Evolutionary conservation across 2,888 invertebrate species (phyloP).

Genomic region (Drosophila peninsularis): DNA sequence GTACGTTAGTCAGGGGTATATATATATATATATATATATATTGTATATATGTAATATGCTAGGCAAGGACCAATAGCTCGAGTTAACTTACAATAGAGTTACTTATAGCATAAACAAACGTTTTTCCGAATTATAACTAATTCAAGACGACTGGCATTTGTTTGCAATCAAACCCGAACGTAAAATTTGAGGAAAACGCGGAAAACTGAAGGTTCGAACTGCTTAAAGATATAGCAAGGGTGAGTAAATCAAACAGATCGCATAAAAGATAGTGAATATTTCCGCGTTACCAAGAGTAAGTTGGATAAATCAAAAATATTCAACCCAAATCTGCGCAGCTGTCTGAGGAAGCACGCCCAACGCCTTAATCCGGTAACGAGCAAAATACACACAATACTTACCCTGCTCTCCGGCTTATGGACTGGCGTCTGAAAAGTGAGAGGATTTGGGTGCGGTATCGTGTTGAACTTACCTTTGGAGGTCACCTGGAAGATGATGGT

Average conservation of each 20-base stretch:
- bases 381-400: constrained; percentile 30
- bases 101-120: not conserved
- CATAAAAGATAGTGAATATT: constrained; percentile 3
- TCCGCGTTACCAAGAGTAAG: not conserved
- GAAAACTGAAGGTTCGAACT: not conserved
- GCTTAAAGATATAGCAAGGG: not conserved
- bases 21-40: not conserved
- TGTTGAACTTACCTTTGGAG: constrained; percentile 83
- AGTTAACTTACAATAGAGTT: not conserved
- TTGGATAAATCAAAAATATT: constrained; percentile 1
- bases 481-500: constrained; percentile 89
- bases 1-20: no score
- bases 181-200: not conserved
- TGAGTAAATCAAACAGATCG: constrained; percentile 4
- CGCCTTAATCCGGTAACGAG: not conserved
- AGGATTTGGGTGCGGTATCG: not conserved
- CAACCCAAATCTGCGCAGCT: not conserved
- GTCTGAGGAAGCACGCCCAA: not conserved
- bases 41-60: not conserved
- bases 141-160: not conserved
- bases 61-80: not conserved
- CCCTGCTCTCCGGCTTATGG: not conserved
- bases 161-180: not conserved
- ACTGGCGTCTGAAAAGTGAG: constrained; percentile 26
- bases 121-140: not conserved